phyloP scores from a whole-genome alignment of 2,888 invertebrate genomes.

The Colostygia pectinataria region DNA sequence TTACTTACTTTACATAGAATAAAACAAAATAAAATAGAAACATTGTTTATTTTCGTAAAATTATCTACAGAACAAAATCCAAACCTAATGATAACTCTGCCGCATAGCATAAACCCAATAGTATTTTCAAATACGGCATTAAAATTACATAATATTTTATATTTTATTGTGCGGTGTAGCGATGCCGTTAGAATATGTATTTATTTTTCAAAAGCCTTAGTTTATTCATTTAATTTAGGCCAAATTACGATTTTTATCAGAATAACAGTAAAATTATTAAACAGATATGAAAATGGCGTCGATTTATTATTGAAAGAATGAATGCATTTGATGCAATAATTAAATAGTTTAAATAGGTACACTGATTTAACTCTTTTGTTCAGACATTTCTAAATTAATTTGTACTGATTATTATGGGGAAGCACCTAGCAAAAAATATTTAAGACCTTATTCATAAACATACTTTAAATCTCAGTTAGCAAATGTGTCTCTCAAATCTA shows the following conservation, averaged over 20 bases:
- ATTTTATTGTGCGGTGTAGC: conserved; percentile 1
- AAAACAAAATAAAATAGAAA: conserved; percentile 19
- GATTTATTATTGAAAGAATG: not conserved
- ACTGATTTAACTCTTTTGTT: no score
- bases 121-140: conserved; percentile 11
- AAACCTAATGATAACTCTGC: conserved; percentile 20
- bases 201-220: not conserved
- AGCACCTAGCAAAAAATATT: conserved; percentile 3
- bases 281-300: conserved; percentile 1
- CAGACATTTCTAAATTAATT: conserved; percentile 2
- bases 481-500: no score
- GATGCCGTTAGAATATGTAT: not conserved
- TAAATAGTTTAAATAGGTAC: not conserved
- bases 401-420: conserved; percentile 15
- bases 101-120: conserved; percentile 9
- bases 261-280: not conserved
- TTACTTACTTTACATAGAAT: no score
- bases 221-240: not conserved
- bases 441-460: no score
- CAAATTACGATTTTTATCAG: not conserved
- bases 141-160: not conserved
- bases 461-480: no score
- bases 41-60: conserved; percentile 20
- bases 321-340: conserved; percentile 2
- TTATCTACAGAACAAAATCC: conserved; percentile 17